Conservation (phyloP, 2,113 vertebrate species). For the Rhinoderma darwinii region DNA sequence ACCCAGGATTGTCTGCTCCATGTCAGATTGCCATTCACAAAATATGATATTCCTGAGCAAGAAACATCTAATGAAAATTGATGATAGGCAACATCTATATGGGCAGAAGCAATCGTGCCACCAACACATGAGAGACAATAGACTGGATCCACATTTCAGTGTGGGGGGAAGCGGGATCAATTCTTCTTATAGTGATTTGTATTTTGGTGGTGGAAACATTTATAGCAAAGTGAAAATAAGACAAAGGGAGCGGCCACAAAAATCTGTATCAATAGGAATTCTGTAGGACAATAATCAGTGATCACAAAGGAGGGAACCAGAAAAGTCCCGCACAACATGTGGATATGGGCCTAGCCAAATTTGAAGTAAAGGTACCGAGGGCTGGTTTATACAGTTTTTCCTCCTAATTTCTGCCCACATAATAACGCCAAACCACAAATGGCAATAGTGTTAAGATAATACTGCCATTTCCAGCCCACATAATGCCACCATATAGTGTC, state of each 20-base stretch:
- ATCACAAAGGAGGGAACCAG: neutral
- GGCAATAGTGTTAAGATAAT: too few species aligned
- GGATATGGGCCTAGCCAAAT: too few species aligned
- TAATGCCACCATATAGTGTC: too few species aligned
- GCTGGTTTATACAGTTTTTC: too few species aligned
- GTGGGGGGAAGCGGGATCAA: neutral
- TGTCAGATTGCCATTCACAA: constrained; percentile 6
- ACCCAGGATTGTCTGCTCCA: neutral
- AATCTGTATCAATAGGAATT: neutral
- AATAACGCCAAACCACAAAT: too few species aligned
- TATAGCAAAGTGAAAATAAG: neutral
- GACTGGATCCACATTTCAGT: neutral
- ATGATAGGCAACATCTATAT: neutral
- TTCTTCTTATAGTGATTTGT: neutral
- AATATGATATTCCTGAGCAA: neutral
- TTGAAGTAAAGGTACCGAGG: too few species aligned
- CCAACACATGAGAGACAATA: neutral
- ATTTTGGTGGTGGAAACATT: neutral
- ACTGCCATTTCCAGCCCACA: too few species aligned
- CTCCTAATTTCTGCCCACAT: too few species aligned
- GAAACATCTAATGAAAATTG: constrained; percentile 23
- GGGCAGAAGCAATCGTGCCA: neutral
- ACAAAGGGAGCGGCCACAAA: neutral
- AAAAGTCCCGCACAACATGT: too few species aligned
- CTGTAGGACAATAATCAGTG: neutral